Base-by-base conservation (phyloP, 2,113 vertebrate genomes). In the Centropus bengalensis region DNA sequence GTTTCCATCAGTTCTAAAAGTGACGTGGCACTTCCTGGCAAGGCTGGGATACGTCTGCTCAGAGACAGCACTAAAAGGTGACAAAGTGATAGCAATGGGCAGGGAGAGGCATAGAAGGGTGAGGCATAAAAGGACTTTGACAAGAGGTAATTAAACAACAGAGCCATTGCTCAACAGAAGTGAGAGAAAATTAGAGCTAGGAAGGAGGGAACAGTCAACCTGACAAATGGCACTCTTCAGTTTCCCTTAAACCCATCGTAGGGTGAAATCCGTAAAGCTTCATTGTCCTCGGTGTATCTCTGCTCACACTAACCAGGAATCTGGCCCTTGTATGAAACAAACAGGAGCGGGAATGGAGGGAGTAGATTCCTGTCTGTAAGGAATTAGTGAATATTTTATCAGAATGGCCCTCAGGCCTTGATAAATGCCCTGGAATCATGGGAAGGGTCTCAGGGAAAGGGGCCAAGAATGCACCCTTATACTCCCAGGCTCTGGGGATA, bases 91-190 rank as follows among this genome's bases (percentile, higher is more conserved):
- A 78, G 28, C 71, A 49, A 60, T 64, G 56, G 64, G 76, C 22
- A 83, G 38, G 30, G 36, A 85, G 49, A 94, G 19, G 45, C n/a
- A 64, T 82, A 78, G 88, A 88, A 80, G 24, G n/a, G 51, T 64
- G 82, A 90, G 42, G n/a, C 71, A 81, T 45, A 52, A 78, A 78
- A 71, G 60, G 52, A 92, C 86, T 94, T 94, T 87, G 77, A 59
- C 60, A 87, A 87, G 44, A 23, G 21, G 26, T 47, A 82, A 91
- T 84, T 92, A 86, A 89, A 81, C 24, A 84, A n/a, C 20, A 80
- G n/a, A 75, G 55, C 23, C 14, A 59, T 62, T 86, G 52, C 52
- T 93, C 64, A 93, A 77, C 14, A 78, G 40, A 79, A 84, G 22
- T 36, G 42, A 78, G 68, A 89, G 47, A 91, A 86, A 85, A 66